A percentile compares a stretch with the other conserved stretches of the same genome.
phyloP scores from a whole-genome alignment of 30 jellyfish, hydroid and myxozoan species.

The Mastigias papua region DNA sequence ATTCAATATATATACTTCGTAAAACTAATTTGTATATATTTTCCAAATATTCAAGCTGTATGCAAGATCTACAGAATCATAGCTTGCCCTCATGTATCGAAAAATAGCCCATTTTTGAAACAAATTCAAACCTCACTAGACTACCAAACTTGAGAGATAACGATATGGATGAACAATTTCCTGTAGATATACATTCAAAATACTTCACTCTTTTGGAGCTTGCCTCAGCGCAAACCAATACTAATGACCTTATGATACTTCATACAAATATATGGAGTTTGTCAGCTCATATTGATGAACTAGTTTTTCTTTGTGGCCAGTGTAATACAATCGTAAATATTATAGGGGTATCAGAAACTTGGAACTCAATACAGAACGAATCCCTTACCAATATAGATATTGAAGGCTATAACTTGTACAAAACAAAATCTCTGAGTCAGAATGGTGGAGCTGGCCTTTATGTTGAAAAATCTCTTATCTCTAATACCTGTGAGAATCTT shows the following conservation, averaged over 20 bases:
- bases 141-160: slow-evolving; percentile 6
- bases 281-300: slow-evolving; percentile 19
- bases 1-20: neutral
- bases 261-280: slow-evolving; percentile 41
- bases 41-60: neutral
- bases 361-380: slow-evolving; percentile 13
- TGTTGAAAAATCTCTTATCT: slow-evolving; percentile 4
- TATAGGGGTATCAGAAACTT: slow-evolving; percentile 38
- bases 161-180: neutral
- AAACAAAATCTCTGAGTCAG: slow-evolving; percentile 24
- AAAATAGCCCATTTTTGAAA: slow-evolving; percentile 6
- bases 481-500: slow-evolving; percentile 1
- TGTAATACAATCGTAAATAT: neutral
- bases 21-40: neutral
- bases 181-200: neutral
- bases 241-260: neutral
- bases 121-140: slow-evolving; percentile 9
- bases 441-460: slow-evolving; percentile 35
- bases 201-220: neutral
- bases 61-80: slow-evolving; percentile 14
- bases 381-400: slow-evolving; percentile 7
- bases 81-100: slow-evolving; percentile 35
- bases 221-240: neutral
- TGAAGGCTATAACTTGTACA: slow-evolving; percentile 10
- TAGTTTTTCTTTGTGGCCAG: neutral